Conservation (phyloP, 2,888 invertebrate species). For the Trisateles emortualis region DNA sequence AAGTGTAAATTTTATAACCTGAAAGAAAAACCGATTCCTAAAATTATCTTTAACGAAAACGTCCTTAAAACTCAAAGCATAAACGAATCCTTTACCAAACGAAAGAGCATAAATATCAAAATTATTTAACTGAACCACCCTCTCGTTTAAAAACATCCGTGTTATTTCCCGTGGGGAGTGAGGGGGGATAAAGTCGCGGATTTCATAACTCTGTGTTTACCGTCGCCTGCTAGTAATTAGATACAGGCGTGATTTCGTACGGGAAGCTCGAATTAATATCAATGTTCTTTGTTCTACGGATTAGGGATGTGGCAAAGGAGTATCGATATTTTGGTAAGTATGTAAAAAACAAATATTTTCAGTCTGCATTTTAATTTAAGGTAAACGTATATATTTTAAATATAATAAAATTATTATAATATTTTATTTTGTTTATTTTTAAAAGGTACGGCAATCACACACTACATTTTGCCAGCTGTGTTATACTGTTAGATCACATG, state of each 20-base stretch:
- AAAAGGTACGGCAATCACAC: no score
- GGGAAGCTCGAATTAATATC: constrained; percentile 84
- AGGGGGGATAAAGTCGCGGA: constrained; percentile 69
- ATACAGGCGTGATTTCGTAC: constrained; percentile 84
- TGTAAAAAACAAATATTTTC: no score
- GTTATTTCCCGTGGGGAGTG: constrained; percentile 80
- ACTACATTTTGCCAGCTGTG: no score
- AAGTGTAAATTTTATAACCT: no score
- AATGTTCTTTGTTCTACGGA: constrained; percentile 78
- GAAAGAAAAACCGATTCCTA: no score
- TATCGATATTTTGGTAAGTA: neutral
- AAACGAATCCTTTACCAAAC: neutral
- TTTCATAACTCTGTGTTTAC: constrained; percentile 83
- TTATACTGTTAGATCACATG: no score
- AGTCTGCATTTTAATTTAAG: no score
- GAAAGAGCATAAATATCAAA: constrained; percentile 38
- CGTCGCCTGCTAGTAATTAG: constrained; percentile 79
- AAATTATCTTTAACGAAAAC: no score
- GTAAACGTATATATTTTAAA: no score
- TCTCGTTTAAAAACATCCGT: constrained; percentile 80
- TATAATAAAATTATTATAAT: no score
- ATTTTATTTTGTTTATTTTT: no score
- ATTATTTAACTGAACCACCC: constrained; percentile 50
- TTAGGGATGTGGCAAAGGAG: constrained; percentile 53
- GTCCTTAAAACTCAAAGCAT: neutral